Percentiles rank a stretch among this genome's conserved stretches.
These are phyloP conservation scores for Lordiphosa fenestrarum DNA, from an alignment of 2,888 invertebrate genomes.

Conservation along the genomic window DNA sequence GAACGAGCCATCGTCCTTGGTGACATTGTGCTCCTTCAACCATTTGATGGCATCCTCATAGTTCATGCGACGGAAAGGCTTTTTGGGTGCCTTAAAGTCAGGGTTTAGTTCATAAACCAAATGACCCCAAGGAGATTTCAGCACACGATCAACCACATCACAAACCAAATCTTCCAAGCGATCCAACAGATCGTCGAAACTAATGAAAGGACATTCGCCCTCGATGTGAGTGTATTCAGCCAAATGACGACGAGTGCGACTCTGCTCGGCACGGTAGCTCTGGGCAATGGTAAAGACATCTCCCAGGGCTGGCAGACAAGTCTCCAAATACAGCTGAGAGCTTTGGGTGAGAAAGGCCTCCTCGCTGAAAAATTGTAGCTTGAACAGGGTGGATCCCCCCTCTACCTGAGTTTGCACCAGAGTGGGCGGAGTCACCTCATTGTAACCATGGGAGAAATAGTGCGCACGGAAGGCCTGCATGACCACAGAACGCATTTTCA, in stretches of 20 bases:
- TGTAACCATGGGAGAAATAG: slow-evolving; percentile 89
- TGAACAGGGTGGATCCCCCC: slow-evolving; percentile 98
- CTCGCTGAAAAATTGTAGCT: slow-evolving; percentile 87
- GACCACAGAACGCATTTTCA: slow-evolving; percentile 93
- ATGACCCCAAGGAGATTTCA: slow-evolving; percentile 90
- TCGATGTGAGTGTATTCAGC: slow-evolving; percentile 99
- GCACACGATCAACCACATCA: slow-evolving; percentile 95
- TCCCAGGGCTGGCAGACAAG: slow-evolving; percentile 94
- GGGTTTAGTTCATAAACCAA: slow-evolving; percentile 95
- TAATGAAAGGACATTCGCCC: slow-evolving; percentile 97
- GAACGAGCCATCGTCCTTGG: slow-evolving; percentile 97
- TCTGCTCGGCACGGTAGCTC: slow-evolving; percentile 98
- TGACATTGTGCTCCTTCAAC: slow-evolving; percentile 93
- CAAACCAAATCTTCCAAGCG: slow-evolving; percentile 96
- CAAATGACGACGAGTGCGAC: slow-evolving; percentile 96
- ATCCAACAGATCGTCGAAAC: slow-evolving; percentile 93
- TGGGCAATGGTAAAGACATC: slow-evolving; percentile 99
- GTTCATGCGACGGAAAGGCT: slow-evolving; percentile 96
- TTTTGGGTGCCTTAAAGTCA: slow-evolving; percentile 89
- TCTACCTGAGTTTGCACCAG: slow-evolving; percentile 99
- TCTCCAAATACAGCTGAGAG: slow-evolving; percentile 98
- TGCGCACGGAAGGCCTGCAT: slow-evolving; percentile 92
- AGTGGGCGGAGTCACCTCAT: slow-evolving; percentile 97
- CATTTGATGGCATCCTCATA: slow-evolving; percentile 97
- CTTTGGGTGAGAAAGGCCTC: slow-evolving; percentile 98